A percentile compares a stretch with the other conserved stretches of the same genome.
phyloP scores from a whole-genome alignment of 2,797 vertebrate species.

The Valencia hispanica region DNA sequence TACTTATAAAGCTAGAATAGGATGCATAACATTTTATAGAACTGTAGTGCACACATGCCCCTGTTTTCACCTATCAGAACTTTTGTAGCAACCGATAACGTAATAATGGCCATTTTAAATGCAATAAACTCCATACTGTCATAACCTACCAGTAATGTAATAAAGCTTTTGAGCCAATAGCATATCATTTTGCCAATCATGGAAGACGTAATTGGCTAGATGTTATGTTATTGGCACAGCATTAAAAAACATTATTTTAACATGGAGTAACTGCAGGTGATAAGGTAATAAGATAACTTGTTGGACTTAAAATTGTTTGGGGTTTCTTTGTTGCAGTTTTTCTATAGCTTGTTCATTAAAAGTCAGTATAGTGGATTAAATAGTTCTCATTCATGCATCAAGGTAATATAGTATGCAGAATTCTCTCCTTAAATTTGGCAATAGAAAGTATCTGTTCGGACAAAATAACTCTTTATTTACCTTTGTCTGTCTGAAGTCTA shows the following conservation, averaged over 20 bases:
- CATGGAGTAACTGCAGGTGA: not conserved
- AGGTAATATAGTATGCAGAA: too few species aligned
- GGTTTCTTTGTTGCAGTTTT: not conserved
- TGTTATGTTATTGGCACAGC: not conserved
- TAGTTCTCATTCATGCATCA: not conserved
- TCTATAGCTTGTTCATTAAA: not conserved
- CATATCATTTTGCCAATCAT: not conserved
- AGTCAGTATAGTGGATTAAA: not conserved
- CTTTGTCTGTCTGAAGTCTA: too few species aligned
- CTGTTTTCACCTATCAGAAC: not conserved
- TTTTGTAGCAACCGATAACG: not conserved
- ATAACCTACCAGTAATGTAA: not conserved
- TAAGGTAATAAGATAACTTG: not conserved
- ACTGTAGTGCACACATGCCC: not conserved
- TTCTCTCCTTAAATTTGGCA: too few species aligned
- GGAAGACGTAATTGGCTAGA: not conserved
- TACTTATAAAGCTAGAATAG: not conserved
- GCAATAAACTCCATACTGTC: not conserved
- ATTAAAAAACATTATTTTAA: not conserved
- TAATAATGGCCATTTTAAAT: not conserved
- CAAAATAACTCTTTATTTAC: too few species aligned
- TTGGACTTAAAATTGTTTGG: not conserved
- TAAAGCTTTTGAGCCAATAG: not conserved
- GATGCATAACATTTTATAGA: not conserved
- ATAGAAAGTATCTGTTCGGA: too few species aligned